Evolutionary conservation across 1,140 invertebrate species (phyloP).

Genomic region (Bombus balteatus): DNA sequence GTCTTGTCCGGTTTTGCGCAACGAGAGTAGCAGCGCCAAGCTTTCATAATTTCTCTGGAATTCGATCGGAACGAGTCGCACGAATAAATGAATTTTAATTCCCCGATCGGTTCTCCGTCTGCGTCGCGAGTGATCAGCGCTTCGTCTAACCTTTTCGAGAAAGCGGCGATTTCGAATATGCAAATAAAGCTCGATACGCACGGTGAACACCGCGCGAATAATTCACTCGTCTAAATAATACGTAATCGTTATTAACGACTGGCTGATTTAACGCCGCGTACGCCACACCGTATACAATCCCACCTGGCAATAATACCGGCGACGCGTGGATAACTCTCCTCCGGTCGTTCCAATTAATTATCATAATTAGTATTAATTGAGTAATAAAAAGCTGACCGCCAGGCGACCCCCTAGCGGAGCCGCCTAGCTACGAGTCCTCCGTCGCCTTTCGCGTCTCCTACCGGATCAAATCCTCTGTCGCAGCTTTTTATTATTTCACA

Average conservation of each 20-base stretch:
- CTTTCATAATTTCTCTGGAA: background rate
- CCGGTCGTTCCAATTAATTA: conserved; percentile 40
- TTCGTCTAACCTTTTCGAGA: conserved; percentile 8
- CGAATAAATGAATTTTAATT: conserved; percentile 41
- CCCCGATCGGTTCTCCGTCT: accelerated
- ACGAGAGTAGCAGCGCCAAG: background rate
- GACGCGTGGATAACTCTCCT: conserved; percentile 27
- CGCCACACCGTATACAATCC: conserved; percentile 4
- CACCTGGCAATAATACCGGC: conserved; percentile 25
- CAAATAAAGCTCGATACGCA: conserved; percentile 7
- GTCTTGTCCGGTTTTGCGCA: background rate
- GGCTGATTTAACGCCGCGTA: conserved; percentile 23
- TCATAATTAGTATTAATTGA: conserved; percentile 40
- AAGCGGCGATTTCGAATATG: conserved; percentile 30
- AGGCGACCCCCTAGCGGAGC: background rate
- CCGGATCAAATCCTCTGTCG: accelerated
- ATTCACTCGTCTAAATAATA: conserved; percentile 39
- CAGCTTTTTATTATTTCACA: too few species aligned
- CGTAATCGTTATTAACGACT: conserved; percentile 31
- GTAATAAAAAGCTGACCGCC: conserved; percentile 30
- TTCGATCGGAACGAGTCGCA: background rate
- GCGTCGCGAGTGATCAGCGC: too few species aligned
- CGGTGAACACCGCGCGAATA: background rate
- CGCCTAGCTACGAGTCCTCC: conserved; percentile 31
- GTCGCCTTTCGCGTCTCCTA: background rate